These are phyloP conservation scores for Orchesella flavescens DNA, from an alignment of 2,888 invertebrate species.

Conservation along the genomic window DNA sequence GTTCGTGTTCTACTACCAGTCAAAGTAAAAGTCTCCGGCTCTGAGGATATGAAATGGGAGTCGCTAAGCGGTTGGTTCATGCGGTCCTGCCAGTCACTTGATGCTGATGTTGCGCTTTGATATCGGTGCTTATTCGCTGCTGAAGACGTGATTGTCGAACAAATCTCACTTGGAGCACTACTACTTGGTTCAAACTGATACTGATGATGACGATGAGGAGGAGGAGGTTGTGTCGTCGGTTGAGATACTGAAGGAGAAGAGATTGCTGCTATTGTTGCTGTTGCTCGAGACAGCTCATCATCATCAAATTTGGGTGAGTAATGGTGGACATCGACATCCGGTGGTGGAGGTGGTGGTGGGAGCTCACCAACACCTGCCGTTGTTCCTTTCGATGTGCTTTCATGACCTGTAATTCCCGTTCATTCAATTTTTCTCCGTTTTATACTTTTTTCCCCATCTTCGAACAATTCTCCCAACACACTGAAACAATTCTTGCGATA, in stretches of 20 bases:
- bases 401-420: conserved; percentile 65
- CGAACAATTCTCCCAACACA: neutral
- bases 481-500: too few relatives aligned
- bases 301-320: neutral
- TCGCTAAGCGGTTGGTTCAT: conserved; percentile 71
- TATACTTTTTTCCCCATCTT: neutral
- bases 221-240: neutral
- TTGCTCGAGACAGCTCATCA: neutral
- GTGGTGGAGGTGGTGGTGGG: too few relatives aligned
- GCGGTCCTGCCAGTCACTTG: conserved; percentile 71
- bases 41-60: conserved; percentile 50
- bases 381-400: conserved; percentile 41
- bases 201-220: conserved; percentile 12
- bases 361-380: conserved; percentile 6
- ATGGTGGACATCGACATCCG: neutral
- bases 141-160: conserved; percentile 25
- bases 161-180: conserved; percentile 48
- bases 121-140: neutral
- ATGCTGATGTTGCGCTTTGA: conserved; percentile 55
- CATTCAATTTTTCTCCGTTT: conserved; percentile 32
- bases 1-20: neutral
- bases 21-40: conserved; percentile 39
- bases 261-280: conserved; percentile 10
- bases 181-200: conserved; percentile 41
- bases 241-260: conserved; percentile 7